Evolutionary conservation across 64 coral and sea anemone species (phyloP).

Genomic region (Pocillopora damicornis): DNA sequence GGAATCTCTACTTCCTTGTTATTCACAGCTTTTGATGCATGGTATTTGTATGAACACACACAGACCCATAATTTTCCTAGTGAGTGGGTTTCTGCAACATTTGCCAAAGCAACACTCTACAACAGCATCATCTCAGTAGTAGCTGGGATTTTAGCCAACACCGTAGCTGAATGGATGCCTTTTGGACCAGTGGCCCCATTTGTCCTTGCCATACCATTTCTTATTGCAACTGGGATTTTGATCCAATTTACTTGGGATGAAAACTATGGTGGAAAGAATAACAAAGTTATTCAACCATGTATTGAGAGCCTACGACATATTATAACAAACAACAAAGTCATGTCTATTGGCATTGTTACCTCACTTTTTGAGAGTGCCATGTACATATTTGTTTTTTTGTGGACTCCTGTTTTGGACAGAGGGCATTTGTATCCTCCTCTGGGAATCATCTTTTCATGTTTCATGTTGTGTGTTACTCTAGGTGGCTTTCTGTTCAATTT

Average conservation of each 20-base stretch:
- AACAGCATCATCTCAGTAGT: constrained; percentile 91
- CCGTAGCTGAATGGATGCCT: constrained; percentile 79
- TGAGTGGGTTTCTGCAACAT: constrained; percentile 87
- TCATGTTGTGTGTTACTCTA: constrained; percentile 93
- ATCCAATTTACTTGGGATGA: constrained; percentile 93
- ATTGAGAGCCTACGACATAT: constrained; percentile 89
- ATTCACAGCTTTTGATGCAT: constrained; percentile 92
- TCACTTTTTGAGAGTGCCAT: constrained; percentile 96
- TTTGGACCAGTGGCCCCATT: constrained; percentile 96
- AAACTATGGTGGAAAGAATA: constrained; percentile 82
- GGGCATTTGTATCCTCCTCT: constrained; percentile 65
- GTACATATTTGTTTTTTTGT: constrained; percentile 98
- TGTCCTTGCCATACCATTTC: constrained; percentile 90
- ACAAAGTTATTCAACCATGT: constrained; percentile 81
- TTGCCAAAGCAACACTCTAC: constrained; percentile 86
- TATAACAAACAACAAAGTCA: constrained; percentile 67
- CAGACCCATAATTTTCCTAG: constrained; percentile 86
- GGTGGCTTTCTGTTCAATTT: constrained; percentile 81
- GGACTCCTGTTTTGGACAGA: constrained; percentile 94
- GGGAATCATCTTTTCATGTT: constrained; percentile 90
- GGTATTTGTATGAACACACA: constrained; percentile 96
- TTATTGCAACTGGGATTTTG: constrained; percentile 67
- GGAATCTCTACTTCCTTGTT: constrained; percentile 93
- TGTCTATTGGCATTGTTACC: constrained; percentile 84
- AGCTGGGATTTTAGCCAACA: constrained; percentile 86